Conservation (phyloP, 2,888 invertebrate species). For the Teleogryllus oceanicus region DNA sequence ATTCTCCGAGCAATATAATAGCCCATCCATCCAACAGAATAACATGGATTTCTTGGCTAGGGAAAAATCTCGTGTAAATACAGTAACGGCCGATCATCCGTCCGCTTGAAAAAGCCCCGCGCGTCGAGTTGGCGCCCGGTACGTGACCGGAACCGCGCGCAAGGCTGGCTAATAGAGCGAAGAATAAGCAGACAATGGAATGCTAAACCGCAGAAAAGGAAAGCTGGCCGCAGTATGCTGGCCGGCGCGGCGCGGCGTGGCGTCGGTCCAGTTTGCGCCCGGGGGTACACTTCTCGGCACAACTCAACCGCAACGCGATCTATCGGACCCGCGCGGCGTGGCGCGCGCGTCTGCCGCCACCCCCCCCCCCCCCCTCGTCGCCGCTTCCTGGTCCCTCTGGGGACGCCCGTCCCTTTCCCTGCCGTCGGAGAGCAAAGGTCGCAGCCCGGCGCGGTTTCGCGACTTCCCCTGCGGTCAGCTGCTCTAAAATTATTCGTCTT, state of each 20-base stretch:
- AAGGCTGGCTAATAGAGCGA: not conserved
- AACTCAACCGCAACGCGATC: not conserved
- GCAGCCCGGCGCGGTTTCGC: too few species aligned
- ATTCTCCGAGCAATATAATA: too few species aligned
- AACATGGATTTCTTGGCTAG: too few species aligned
- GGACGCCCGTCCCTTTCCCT: too few species aligned
- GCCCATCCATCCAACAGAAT: too few species aligned
- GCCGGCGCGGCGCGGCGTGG: not conserved
- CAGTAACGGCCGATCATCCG: too few species aligned
- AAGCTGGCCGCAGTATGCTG: not conserved
- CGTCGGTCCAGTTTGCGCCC: not conserved
- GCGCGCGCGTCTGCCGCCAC: not conserved
- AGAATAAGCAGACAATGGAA: conserved; percentile 5
- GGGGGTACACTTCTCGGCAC: not conserved
- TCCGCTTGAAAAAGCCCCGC: not conserved
- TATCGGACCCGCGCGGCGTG: not conserved
- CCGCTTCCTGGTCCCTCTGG: too few species aligned
- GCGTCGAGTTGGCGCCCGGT: not conserved
- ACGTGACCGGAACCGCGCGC: conserved; percentile 10
- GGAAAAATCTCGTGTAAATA: too few species aligned
- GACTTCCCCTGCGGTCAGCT: too few species aligned
- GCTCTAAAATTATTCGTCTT: too few species aligned
- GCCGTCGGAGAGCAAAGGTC: too few species aligned
- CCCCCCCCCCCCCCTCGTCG: not conserved
- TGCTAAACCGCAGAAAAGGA: not conserved